Base-by-base conservation (phyloP, 2,113 vertebrate genomes). In the Polypterus senegalus region DNA sequence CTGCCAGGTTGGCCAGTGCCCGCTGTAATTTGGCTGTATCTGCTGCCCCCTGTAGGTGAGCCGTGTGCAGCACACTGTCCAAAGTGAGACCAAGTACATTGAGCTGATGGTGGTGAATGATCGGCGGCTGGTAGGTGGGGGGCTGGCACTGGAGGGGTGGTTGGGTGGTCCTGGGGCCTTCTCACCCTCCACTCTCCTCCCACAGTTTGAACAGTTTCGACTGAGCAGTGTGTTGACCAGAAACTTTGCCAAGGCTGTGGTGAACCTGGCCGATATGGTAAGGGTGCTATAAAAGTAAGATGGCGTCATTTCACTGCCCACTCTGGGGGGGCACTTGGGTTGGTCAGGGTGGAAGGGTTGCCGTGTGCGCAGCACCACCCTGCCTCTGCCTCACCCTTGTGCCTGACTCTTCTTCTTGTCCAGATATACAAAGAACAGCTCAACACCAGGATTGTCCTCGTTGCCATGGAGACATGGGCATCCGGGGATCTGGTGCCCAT, bases 381-480 rank as follows among this genome's bases (percentile, higher is more conserved):
- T 27, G 27, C 27, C 27, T 27, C 27, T 27, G 27, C 27, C 27
- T 27, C 27, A 27, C 27, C 4, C 11, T 46, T 2, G 46, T 3
- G 8, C 11, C 52, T 59, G 60, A 62, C 57, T 54, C 57, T 60
- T 58, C 61, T 65, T 59, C 4, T 52, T 56, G 45, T 3, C 7
- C 72, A 97, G 93, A 91, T 97, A 71, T 97, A 91, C 76, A 94
- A 93, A 80, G 92, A 95, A 62, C 94, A 97, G 77, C 84, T 97
- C 66, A 97, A 96, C 77, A 97, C 93, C 0, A 87, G 91, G 62
- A 93, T 97, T n/a, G 92, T 97, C 69, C 79, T 97, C 70, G 93
- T 97, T 59, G 91, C 91, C 76, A 97, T 97, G 94, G 93, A 97
- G 80, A 97, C 92, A 0, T 97, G 93, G 93, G 83, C 85, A 11